Evolutionary conservation across 2,888 invertebrate genomes (phyloP).

Genomic region (Linyphia triangularis): DNA sequence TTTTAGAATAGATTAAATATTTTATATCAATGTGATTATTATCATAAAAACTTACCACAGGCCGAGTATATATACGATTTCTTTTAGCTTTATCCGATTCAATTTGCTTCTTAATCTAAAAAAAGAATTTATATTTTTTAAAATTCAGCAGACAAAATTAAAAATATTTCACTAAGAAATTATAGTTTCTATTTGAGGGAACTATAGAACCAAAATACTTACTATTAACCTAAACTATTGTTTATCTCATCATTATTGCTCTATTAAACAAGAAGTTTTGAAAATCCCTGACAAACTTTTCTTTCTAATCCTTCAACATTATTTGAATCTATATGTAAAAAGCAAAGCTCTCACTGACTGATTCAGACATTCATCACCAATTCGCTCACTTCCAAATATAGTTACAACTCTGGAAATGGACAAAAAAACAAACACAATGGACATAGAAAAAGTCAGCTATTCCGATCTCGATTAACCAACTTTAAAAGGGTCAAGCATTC

Average conservation of each 20-base stretch:
- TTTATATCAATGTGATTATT: neutral
- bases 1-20: neutral
- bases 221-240: neutral
- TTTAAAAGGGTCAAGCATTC: no score
- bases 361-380: no score
- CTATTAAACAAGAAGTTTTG: neutral
- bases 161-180: neutral
- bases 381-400: no score
- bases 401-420: no score
- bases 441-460: no score
- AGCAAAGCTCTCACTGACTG: no score
- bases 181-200: neutral
- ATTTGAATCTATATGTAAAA: no score
- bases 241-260: neutral
- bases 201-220: neutral
- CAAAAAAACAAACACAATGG: no score
- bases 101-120: neutral
- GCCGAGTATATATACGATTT: neutral
- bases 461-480: no score
- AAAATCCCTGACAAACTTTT: neutral
- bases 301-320: no score
- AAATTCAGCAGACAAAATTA: neutral
- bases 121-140: neutral
- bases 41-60: constrained; percentile 7
- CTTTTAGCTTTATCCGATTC: neutral